Base-by-base conservation (phyloP, 2,113 vertebrate genomes). In the Lepus americanus region DNA sequence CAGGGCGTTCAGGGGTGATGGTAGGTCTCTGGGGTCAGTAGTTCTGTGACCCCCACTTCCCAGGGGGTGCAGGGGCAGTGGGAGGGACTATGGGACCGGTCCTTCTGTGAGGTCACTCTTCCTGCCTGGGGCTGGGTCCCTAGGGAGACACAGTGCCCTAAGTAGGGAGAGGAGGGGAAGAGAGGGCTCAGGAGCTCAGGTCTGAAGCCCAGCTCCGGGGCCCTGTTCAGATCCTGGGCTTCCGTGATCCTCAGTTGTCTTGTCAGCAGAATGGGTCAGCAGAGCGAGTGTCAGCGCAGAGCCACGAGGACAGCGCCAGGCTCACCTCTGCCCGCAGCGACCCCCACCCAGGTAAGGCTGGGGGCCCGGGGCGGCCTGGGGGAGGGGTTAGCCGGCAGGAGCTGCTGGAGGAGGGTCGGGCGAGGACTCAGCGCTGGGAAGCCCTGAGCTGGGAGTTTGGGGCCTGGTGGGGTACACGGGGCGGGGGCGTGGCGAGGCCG, bases 71-170 rank as follows among this genome's bases (percentile, higher is more conserved):
- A 39, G 44, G 69, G 64, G 27, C 4, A 17, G 49, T 0, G 0
- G n/a, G 55, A 33, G 7, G 39, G 33, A 6, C 36, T 0, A 1
- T 16, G 13, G 55, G 23, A 17, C 17, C 3, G 27, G 9, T 3
- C 11, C 0, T 31, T 64, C 13, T 1, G 2, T 5, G n/a, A 27
- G 64, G 55, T 27, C 0, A 0, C 25, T 67, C 4, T 81, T 69
- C 67, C 53, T 36, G 29, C 4, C 44, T 6, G n/a, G 10, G 27
- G 29, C 51, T 13, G 16, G 9, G 77, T 64, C 80, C 22, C 64
- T 0, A 1, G 14, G 29, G 33, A 86, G 77, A 33, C 19, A 13
- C n/a, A 44, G 13, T 49, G 55, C 49, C 33, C 3, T 31, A 14
- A 31, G 36, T 27, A 44, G 44, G 36, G 39, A 27, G 33, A 17